Conservation (phyloP, 2,888 invertebrate species). For the Dryadula phaetusa region DNA sequence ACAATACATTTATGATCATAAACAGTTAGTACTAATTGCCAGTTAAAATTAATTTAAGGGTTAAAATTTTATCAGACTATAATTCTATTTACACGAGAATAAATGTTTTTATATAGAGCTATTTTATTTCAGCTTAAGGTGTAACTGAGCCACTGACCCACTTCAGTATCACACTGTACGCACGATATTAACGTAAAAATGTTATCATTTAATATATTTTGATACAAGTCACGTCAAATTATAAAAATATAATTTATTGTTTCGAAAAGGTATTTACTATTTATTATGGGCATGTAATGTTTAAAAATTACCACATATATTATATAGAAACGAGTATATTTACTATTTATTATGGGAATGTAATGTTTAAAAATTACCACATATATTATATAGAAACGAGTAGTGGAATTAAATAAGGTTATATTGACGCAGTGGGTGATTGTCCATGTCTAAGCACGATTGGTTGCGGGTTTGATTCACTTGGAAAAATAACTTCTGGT, state of each 20-base stretch:
- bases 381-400: too few species aligned
- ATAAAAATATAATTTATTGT: conserved; percentile 1
- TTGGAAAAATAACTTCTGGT: too few species aligned
- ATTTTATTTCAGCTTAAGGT: conserved; percentile 15
- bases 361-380: too few species aligned
- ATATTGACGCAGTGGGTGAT: not conserved
- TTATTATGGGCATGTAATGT: too few species aligned
- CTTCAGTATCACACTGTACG: conserved; percentile 43
- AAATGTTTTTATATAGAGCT: conserved; percentile 3
- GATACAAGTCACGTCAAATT: conserved; percentile 18
- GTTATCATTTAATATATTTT: conserved; percentile 9
- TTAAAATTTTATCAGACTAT: not conserved
- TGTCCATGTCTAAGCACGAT: too few species aligned
- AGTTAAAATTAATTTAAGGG: not conserved
- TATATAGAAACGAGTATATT: too few species aligned
- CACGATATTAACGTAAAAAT: not conserved
- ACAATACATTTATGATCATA: too few species aligned
- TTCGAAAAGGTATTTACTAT: not conserved
- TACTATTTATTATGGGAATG: not conserved
- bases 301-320: too few species aligned
- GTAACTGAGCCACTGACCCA: conserved; percentile 40
- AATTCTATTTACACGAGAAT: not conserved
- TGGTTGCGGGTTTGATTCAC: not conserved
- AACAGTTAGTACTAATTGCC: not conserved
- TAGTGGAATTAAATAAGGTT: not conserved